Evolutionary conservation across 2,888 invertebrate genomes (phyloP), one percentile per base, ranked within the genome.

Genomic region (Tetramorium bicarinatum): DNA sequence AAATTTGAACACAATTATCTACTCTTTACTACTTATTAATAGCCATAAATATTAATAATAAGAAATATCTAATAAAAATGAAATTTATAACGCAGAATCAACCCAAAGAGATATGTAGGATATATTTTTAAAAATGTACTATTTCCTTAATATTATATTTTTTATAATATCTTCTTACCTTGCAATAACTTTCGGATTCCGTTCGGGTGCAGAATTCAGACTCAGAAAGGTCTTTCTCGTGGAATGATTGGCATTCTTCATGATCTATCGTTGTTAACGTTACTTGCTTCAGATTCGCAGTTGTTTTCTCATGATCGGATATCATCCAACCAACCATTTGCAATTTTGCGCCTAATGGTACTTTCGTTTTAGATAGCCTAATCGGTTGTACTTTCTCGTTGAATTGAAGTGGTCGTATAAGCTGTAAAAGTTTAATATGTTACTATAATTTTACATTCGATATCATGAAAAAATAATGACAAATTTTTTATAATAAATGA

Each of bases 281-380:
- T 15, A 56, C 54, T 44, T 56, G 15, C 9, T 67, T 67, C 6
- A 77, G 15, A 77, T 67, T 29, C 1, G 77, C 15, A 8, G 77
- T 67, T 3, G 38, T 56, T 2, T 67, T 34, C 2, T 21, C 67
- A 44, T 2, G 15, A 29, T 56, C n/a, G 11, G 54, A 3, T 8
- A 67, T 13, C 77, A 67, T 77, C 67, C 67, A 77, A 9, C 77
- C 29, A 44, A 77, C 44, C 69, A 77, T 44, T 0, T 67, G 41
- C 6, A 77, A 6, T 44, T 67, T 56, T 11, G 41, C 44, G 6
- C 11, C 56, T 6, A 21, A 3, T 9, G 67, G 67, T 34, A 67
- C 29, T 77, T 77, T 21, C 9, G 44, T 56, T 6, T 67, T n/a
- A 11, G 56, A 67, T 9, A 77, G 1, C 8, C 25, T 1, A 41